Evolutionary conservation across 2,888 invertebrate species (phyloP).

Genomic region (Buathra laborator): DNA sequence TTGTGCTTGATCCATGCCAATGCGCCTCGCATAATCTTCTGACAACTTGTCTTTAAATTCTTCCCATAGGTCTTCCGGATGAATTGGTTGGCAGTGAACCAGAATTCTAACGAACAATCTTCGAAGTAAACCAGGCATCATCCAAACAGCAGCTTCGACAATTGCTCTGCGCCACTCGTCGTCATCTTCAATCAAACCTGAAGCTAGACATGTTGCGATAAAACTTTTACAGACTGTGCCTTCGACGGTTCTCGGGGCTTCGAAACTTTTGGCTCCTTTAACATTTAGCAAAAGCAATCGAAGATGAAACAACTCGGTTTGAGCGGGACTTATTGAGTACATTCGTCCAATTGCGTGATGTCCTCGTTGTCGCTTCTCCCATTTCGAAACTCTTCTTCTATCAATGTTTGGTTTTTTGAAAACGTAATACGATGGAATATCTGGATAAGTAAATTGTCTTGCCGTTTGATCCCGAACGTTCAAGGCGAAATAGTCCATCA

Average conservation of each 20-base stretch:
- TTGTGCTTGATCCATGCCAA: too few relatives aligned
- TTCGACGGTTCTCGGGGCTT: background rate
- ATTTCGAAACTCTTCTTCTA: background rate
- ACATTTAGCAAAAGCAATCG: background rate
- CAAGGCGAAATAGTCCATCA: background rate
- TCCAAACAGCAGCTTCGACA: too few relatives aligned
- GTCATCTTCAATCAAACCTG: too few relatives aligned
- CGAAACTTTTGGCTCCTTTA: background rate
- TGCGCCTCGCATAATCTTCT: too few relatives aligned
- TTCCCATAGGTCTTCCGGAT: too few relatives aligned
- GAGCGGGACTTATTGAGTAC: background rate
- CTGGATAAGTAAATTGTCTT: background rate
- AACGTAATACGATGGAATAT: background rate
- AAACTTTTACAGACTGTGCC: background rate
- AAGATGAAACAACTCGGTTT: background rate
- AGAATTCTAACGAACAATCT: too few relatives aligned
- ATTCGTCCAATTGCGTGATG: background rate
- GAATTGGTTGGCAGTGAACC: too few relatives aligned
- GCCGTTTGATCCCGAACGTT: background rate
- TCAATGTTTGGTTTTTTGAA: background rate
- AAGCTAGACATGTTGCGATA: too few relatives aligned
- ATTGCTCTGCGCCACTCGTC: too few relatives aligned
- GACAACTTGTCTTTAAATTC: too few relatives aligned
- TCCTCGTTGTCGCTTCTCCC: background rate
- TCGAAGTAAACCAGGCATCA: too few relatives aligned